Evolutionary conservation across 1,140 invertebrate species (phyloP).

Genomic region (Samia ricini): DNA sequence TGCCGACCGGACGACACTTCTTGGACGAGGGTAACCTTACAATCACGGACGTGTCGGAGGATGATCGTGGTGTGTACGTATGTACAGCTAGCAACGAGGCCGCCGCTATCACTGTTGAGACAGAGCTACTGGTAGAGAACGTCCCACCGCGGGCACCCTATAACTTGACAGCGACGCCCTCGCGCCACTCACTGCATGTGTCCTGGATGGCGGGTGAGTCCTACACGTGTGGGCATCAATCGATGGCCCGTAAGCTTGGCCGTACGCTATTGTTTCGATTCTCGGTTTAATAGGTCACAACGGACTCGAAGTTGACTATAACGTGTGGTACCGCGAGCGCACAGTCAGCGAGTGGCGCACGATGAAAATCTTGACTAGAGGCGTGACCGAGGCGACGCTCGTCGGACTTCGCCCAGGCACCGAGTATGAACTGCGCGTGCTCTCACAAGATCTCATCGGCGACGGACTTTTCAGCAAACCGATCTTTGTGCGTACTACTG

Average conservation of each 20-base stretch:
- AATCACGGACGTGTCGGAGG: conserved; percentile 88
- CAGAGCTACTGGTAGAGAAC: conserved; percentile 92
- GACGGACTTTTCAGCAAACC: conserved; percentile 95
- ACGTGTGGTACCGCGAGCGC: conserved; percentile 88
- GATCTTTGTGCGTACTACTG: conserved; percentile 86
- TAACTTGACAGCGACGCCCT: conserved; percentile 90
- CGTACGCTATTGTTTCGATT: background rate
- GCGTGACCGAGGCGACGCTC: conserved; percentile 88
- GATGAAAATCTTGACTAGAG: conserved; percentile 82
- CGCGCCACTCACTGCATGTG: conserved; percentile 86
- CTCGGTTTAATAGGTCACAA: conserved; percentile 80
- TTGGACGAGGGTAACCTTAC: conserved; percentile 92
- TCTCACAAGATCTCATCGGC: conserved; percentile 90
- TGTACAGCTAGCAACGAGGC: conserved; percentile 95
- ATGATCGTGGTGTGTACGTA: conserved; percentile 94
- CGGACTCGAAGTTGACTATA: conserved; percentile 89
- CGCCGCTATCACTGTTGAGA: conserved; percentile 91
- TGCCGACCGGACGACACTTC: conserved; percentile 84
- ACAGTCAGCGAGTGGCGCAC: conserved; percentile 88
- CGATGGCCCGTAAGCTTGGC: background rate
- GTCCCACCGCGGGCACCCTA: conserved; percentile 93
- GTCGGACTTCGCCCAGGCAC: conserved; percentile 86
- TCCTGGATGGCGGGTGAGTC: conserved; percentile 87
- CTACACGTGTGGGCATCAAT: background rate
- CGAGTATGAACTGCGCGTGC: conserved; percentile 94